Evolutionary conservation across 2,797 vertebrate genomes (phyloP).

Genomic region (Aulostomus chinensis): DNA sequence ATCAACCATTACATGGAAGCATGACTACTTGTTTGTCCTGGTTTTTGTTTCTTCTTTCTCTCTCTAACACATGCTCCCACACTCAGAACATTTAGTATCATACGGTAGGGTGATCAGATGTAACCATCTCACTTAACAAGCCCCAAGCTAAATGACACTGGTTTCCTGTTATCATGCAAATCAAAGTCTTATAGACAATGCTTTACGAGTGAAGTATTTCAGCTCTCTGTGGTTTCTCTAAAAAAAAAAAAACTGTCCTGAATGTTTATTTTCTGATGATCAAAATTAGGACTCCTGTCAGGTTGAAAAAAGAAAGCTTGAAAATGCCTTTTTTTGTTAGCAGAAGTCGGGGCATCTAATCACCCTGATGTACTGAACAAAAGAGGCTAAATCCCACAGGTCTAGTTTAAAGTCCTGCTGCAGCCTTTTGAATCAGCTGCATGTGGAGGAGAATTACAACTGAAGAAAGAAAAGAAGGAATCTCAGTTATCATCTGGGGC

Average conservation of each 20-base stretch:
- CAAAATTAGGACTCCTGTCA: neutral
- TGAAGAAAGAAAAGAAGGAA: neutral
- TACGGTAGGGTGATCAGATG: slow-evolving; percentile 29
- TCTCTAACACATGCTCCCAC: slow-evolving; percentile 1
- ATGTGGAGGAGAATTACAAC: neutral
- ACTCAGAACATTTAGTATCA: slow-evolving; percentile 15
- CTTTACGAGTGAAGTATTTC: no score
- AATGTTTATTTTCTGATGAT: no score
- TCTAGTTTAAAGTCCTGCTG: neutral
- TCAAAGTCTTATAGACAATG: slow-evolving; percentile 1
- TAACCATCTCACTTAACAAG: slow-evolving; percentile 11
- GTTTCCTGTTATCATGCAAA: slow-evolving; percentile 20
- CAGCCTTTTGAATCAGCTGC: neutral
- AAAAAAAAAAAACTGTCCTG: no score
- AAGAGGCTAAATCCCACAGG: neutral
- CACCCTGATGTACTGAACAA: slow-evolving; percentile 9
- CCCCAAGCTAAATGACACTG: slow-evolving; percentile 39
- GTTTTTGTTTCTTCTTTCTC: neutral
- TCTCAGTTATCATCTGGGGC: neutral
- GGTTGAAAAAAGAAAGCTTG: neutral
- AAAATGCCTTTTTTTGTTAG: neutral
- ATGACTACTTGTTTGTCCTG: no score
- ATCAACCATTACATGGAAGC: no score
- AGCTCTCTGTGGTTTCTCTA: no score
- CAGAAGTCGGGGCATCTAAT: slow-evolving; percentile 16